Base-by-base conservation (phyloP, 2,888 invertebrate genomes). In the Chromoteleia sp. region DNA sequence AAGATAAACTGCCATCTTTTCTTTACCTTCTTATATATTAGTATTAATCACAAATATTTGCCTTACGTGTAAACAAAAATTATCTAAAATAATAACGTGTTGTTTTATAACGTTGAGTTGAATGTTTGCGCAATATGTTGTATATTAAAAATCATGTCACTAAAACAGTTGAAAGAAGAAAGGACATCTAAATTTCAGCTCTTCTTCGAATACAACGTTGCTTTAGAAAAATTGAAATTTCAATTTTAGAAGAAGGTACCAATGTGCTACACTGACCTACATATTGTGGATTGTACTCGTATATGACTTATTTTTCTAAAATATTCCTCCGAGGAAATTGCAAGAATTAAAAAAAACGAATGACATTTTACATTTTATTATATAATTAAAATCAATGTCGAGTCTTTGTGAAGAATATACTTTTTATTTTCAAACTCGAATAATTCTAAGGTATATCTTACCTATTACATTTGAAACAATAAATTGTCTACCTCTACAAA, bases 281-380 rank as follows among this genome's bases (percentile, higher is more conserved):
- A 52, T 65, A 39, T 15, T 29, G 65, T 41, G 5, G 39, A 41
- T 65, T 65, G 52, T 65, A 52, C 52, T 48, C n/a, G 17, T 63
- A 45, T 21, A 14, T 19, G 33, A 65, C 50, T 36, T 65, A 65
- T 65, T 65, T 50, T 50, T 52, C 14, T 33, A 50, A 30, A 17
- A 12, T 14, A 45, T 12, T 21, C 48, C 15, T 45, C 19, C 7
- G 12, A 21, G 12, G 21, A 63, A 63, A 48, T 25, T 19, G 8
- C 12, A 58, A 39, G 41, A 58, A 21, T 58, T 14, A 56, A 17
- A 56, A 36, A 17, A n/a, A 14, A 15, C 5, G 43, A 43, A 29
- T 12, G 7, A 43, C 8, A 39, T 14, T 39, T 39, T 39, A 12
- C 14, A 14, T 12, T 2, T 39, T 39, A 12, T 39, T 1, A 39